Conservation (phyloP, 2,797 vertebrate genomes). For the Mormyrops boulengeri region DNA sequence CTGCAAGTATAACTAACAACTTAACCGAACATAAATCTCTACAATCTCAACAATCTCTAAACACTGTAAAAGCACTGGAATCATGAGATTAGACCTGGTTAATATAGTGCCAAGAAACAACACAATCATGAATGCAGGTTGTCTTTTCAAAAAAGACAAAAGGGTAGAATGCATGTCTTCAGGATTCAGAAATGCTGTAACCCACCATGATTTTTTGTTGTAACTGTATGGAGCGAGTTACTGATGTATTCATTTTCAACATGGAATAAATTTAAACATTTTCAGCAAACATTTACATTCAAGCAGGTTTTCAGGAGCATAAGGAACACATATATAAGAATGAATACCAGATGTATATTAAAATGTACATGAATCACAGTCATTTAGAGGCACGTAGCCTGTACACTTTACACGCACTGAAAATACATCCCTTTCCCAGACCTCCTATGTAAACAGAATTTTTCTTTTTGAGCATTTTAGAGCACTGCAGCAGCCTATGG, state of each 20-base stretch:
- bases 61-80: not conserved
- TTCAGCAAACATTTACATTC: not conserved
- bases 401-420: not conserved
- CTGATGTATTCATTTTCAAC: not conserved
- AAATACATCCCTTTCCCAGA: not conserved
- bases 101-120: not conserved
- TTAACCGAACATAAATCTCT: not conserved
- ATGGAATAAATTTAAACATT: not conserved
- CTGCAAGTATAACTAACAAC: not conserved
- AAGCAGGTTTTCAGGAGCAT: not conserved
- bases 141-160: not conserved
- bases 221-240: not conserved
- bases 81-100: not conserved
- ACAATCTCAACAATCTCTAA: no score
- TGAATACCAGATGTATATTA: constrained; percentile 2
- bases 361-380: not conserved
- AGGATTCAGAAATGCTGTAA: not conserved
- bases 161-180: not conserved
- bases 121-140: not conserved
- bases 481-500: not conserved
- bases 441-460: not conserved
- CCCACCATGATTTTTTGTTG: not conserved
- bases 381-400: not conserved
- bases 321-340: constrained; percentile 3
- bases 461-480: not conserved